Conservation (phyloP, 1,140 invertebrate species). For the Zaprionus africanus region DNA sequence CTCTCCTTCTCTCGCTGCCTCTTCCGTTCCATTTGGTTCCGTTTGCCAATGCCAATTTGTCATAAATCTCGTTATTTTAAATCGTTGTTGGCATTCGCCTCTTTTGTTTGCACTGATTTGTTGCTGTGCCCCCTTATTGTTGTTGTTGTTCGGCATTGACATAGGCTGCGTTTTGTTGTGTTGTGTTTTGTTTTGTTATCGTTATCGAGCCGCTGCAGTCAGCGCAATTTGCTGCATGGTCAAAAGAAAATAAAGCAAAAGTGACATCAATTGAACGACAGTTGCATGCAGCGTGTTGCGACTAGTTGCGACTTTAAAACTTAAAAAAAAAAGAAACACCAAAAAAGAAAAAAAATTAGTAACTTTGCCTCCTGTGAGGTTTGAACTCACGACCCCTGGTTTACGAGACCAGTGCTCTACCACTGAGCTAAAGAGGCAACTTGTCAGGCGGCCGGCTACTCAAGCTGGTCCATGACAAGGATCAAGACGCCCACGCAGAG, state of each 20-base stretch:
- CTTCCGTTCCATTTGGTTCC: constrained; percentile 10
- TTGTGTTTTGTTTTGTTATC: constrained; percentile 33
- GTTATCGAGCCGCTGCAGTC: constrained; percentile 62
- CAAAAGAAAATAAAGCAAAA: constrained; percentile 23
- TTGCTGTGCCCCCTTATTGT: constrained; percentile 31
- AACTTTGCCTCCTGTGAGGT: constrained; percentile 90
- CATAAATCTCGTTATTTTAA: constrained; percentile 83
- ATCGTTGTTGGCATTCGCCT: constrained; percentile 56
- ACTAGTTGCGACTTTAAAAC: background rate
- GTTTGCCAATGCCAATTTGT: constrained; percentile 69
- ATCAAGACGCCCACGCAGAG: constrained; percentile 8
- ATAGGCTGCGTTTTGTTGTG: constrained; percentile 21
- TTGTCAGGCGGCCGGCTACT: background rate
- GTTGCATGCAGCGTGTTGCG: background rate
- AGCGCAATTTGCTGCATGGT: constrained; percentile 36
- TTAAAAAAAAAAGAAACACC: background rate
- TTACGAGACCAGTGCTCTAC: constrained; percentile 96
- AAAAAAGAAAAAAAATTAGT: background rate
- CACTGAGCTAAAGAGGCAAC: constrained; percentile 93
- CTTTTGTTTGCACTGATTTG: constrained; percentile 55
- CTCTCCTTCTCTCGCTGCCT: background rate
- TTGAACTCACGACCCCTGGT: constrained; percentile 96
- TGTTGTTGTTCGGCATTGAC: constrained; percentile 34
- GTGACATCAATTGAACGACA: constrained; percentile 20
- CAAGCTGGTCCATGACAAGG: constrained; percentile 9